Evolutionary conservation across 2,113 vertebrate species (phyloP), one percentile per base, ranked within the genome.

Genomic region (Eupsittula cactorum): DNA sequence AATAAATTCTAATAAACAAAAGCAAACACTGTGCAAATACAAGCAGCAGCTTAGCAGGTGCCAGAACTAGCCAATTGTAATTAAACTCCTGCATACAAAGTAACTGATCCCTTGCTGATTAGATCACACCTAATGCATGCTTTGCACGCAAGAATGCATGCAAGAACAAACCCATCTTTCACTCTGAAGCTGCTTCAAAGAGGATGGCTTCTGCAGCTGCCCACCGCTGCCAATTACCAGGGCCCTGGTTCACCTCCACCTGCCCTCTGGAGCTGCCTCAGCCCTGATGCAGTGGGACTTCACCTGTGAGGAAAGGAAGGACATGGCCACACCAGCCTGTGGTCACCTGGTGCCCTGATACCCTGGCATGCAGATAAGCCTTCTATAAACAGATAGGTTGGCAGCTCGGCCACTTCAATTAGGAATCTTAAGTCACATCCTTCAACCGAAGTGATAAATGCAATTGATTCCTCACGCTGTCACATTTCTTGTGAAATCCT

Each of bases 211-310:
- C 46, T 44, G 78, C 78, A 82, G 49, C 33, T 5, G 17, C 8
- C 57, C 33, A 20, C 11, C 8, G 4, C 1, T 0, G 2, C 20
- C 46, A 12, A 21, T 13, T 11, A 11, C 39, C 68, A 33, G 46
- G 41, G 15, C 1, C 8, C 19, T 20, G 63, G 17, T 10, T 52
- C 29, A 11, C 55, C 35, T 16, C 3, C 3, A 5, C 8, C 37
- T 31, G 21, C 13, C 49, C 44, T 16, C 2, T 0, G 29, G 21
- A 65, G 35, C 14, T 42, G 6, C 42, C 16, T 42, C 33, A 46
- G 44, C 16, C 35, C 35, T 0, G 0, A 27, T 1, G 1, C 0
- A 1, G 14, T 71, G 27, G 7, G 11, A 63, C 31, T 63, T 11
- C 5, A 23, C 18, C 24, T 18, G 3, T 24, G 2, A 3, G 20